A percentile compares a stretch with the other conserved stretches of the same genome.
phyloP scores from a whole-genome alignment of 2,113 vertebrate genomes.

The Aramus guarauna region DNA sequence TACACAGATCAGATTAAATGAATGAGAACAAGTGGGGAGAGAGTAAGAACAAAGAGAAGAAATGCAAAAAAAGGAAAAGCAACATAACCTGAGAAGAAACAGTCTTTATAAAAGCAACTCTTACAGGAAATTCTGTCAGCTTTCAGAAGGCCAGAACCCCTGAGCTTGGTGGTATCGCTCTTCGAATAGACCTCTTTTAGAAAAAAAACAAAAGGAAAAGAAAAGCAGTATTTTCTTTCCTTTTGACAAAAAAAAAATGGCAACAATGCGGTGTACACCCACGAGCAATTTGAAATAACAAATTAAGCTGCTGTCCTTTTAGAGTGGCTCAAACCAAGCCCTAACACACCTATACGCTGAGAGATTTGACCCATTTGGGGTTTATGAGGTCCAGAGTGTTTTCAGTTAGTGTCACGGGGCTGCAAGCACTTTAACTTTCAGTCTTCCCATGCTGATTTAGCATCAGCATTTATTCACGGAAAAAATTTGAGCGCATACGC shows the following conservation, averaged over 20 bases:
- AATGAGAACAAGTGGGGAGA: background rate
- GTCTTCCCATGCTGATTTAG: background rate
- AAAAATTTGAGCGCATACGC: fast-evolving
- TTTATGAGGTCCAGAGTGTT: background rate
- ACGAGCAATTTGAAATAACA: background rate
- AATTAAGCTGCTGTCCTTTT: background rate
- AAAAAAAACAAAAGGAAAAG: background rate
- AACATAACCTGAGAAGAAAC: background rate
- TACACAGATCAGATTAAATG: background rate
- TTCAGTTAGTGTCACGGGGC: fast-evolving
- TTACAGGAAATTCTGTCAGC: conserved; percentile 16
- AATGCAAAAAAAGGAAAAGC: background rate
- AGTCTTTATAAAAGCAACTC: background rate
- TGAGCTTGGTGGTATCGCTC: background rate
- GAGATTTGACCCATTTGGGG: background rate
- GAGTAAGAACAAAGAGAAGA: background rate
- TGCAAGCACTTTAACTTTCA: background rate
- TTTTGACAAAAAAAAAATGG: background rate
- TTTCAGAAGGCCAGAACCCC: background rate
- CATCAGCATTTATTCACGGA: background rate
- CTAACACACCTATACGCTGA: background rate
- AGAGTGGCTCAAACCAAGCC: background rate
- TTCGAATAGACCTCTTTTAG: background rate
- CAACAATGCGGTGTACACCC: background rate
- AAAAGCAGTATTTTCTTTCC: background rate